Conservation (phyloP, 2,113 vertebrate genomes). For the Promerops cafer region DNA sequence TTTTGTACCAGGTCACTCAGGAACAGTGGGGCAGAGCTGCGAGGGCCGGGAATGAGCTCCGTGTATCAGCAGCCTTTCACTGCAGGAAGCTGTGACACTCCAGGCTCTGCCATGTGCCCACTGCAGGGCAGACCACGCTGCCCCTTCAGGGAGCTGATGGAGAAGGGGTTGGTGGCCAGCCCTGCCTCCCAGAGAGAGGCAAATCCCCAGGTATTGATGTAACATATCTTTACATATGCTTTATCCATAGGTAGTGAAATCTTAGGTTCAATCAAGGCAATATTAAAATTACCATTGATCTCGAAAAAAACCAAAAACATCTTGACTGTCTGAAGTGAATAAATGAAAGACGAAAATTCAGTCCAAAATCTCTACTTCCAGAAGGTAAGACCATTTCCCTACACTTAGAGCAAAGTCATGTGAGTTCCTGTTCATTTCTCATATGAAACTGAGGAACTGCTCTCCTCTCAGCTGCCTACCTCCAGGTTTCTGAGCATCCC, state of each 20-base stretch:
- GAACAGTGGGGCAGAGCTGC: background rate
- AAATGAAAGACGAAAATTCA: background rate
- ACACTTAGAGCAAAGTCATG: background rate
- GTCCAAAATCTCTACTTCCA: background rate
- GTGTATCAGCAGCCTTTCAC: background rate
- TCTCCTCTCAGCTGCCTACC: background rate
- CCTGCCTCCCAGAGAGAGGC: background rate
- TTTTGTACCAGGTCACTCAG: background rate
- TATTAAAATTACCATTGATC: background rate
- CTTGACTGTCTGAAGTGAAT: background rate
- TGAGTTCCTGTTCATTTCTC: background rate
- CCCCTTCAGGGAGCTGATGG: background rate
- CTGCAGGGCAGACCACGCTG: background rate
- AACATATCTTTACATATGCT: background rate
- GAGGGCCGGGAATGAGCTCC: background rate
- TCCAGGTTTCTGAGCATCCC: background rate
- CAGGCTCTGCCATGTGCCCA: background rate
- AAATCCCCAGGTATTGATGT: background rate
- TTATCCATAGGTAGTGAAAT: background rate
- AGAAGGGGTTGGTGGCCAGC: background rate
- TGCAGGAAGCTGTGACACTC: background rate
- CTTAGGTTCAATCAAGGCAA: background rate
- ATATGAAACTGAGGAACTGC: background rate
- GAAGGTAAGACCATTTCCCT: background rate
- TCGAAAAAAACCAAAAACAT: background rate